Percentiles rank a stretch among this genome's conserved stretches.
These are phyloP conservation scores for Propithecus perrieri DNA, from an alignment of 2,797 vertebrate genomes.

Conservation along the genomic window DNA sequence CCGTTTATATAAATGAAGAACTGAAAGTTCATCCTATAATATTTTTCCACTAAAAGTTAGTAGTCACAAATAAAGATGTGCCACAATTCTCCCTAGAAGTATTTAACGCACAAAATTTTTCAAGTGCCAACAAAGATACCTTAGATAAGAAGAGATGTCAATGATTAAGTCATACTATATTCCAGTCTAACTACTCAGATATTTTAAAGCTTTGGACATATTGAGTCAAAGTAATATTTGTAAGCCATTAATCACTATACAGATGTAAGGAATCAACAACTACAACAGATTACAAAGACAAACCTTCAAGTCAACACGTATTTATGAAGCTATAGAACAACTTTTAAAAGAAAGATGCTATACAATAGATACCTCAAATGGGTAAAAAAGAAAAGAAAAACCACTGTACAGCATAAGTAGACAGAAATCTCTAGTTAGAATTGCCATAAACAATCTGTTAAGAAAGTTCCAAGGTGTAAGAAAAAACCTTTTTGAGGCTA, in stretches of 20 bases:
- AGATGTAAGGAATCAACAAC: background rate
- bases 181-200: background rate
- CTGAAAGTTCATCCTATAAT: slow-evolving; percentile 73
- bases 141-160: background rate
- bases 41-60: slow-evolving; percentile 72
- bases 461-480: background rate
- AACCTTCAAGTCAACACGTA: background rate
- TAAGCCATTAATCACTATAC: background rate
- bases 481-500: background rate
- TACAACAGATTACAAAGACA: background rate
- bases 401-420: background rate
- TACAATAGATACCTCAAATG: background rate
- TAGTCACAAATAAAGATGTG: slow-evolving; percentile 25
- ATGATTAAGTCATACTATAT: background rate
- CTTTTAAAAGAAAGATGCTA: background rate
- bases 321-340: slow-evolving; percentile 2
- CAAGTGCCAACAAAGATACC: background rate
- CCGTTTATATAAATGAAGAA: slow-evolving; percentile 71
- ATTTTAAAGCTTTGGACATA: background rate
- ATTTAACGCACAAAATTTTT: slow-evolving; percentile 1
- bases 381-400: background rate
- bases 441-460: background rate
- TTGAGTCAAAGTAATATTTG: background rate
- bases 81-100: slow-evolving; percentile 51
- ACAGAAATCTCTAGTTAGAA: background rate